Conservation (phyloP, 2,113 vertebrate species). For the Boulengeromyrus knoepffleri region DNA sequence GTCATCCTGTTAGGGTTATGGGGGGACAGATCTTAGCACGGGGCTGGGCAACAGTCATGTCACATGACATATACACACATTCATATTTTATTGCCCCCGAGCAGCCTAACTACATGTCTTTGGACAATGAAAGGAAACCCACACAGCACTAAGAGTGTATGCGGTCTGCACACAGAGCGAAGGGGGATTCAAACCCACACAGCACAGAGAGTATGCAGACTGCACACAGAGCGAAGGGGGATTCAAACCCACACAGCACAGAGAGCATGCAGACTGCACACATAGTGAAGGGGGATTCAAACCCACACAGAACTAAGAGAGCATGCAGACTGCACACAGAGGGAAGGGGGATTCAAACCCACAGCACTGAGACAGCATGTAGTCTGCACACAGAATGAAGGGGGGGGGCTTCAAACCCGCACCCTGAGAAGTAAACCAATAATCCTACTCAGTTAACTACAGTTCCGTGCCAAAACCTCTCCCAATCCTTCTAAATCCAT, state of each 20-base stretch:
- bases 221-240: too few relatives aligned
- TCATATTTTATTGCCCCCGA: neutral
- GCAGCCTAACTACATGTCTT: neutral
- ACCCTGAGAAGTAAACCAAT: neutral
- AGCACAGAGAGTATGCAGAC: too few relatives aligned
- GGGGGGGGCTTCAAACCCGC: neutral
- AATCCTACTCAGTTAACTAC: neutral
- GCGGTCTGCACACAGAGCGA: neutral
- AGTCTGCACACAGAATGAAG: neutral
- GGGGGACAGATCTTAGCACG: neutral
- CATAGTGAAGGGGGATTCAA: too few relatives aligned
- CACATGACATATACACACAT: neutral
- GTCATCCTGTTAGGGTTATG: neutral
- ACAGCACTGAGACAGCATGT: neutral
- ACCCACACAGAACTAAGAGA: neutral
- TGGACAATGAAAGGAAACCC: neutral
- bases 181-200: neutral
- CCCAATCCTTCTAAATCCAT: neutral
- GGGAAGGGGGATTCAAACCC: neutral
- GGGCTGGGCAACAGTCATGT: neutral
- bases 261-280: too few relatives aligned
- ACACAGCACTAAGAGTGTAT: neutral
- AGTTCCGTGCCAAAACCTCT: neutral
- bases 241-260: too few relatives aligned
- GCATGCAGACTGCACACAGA: neutral